Evolutionary conservation across 2,797 vertebrate genomes (phyloP).

Genomic region (Chelon auratus): DNA sequence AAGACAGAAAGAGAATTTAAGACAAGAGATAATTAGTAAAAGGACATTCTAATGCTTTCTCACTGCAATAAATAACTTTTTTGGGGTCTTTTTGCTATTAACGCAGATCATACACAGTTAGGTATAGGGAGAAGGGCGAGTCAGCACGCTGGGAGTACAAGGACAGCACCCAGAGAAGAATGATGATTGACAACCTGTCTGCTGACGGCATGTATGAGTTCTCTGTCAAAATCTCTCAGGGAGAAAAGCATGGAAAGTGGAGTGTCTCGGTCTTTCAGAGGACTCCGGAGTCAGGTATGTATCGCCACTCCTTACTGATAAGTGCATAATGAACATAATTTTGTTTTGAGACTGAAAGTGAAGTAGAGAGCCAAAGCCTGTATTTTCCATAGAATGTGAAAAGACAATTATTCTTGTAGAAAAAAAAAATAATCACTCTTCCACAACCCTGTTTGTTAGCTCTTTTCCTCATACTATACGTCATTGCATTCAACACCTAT

Average conservation of each 20-base stretch:
- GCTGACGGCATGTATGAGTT: conserved; percentile 98
- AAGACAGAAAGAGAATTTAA: background rate
- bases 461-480: conserved; percentile 44
- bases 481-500: conserved; percentile 51
- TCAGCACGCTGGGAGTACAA: conserved; percentile 96
- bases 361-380: conserved; percentile 3
- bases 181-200: conserved; percentile 88
- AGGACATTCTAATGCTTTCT: background rate
- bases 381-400: conserved; percentile 18
- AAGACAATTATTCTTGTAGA: conserved; percentile 20
- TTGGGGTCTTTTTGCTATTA: conserved; percentile 12
- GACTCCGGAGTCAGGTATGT: conserved; percentile 95
- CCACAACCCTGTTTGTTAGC: conserved; percentile 31
- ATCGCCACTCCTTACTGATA: conserved; percentile 28
- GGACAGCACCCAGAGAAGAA: conserved; percentile 86
- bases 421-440: conserved; percentile 33
- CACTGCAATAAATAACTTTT: conserved; percentile 14
- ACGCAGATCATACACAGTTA: conserved; percentile 90
- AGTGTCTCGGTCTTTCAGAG: conserved; percentile 94
- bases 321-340: background rate
- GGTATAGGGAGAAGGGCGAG: conserved; percentile 96
- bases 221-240: conserved; percentile 91
- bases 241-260: conserved; percentile 91
- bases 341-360: conserved; percentile 12
- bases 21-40: background rate